These are phyloP conservation scores for Stenchaetothrips biformis DNA, from an alignment of 2,888 invertebrate genomes.

Conservation along the genomic window DNA sequence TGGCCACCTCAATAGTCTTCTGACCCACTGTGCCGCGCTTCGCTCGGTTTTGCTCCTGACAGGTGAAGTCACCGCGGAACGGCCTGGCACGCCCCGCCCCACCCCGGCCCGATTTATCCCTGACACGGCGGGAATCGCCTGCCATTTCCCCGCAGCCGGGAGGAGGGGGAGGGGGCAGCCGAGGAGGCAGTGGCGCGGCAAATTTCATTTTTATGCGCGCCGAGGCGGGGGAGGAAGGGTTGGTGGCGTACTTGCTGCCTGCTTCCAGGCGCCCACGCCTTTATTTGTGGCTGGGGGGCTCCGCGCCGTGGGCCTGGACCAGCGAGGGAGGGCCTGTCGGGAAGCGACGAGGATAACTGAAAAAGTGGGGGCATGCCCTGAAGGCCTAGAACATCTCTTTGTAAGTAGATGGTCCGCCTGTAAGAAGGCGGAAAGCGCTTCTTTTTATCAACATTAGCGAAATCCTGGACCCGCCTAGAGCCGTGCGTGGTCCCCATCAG, in stretches of 20 bases:
- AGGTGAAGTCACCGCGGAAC: neutral
- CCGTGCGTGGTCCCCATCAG: no score
- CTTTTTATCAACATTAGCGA: no score
- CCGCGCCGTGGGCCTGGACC: neutral
- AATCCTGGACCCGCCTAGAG: no score
- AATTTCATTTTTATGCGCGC: no score
- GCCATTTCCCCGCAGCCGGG: neutral
- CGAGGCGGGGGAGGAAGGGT: no score
- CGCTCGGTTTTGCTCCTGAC: neutral
- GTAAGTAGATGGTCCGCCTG: no score
- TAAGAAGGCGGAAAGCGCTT: no score
- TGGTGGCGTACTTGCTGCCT: neutral
- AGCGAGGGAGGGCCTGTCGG: neutral
- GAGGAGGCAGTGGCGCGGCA: no score
- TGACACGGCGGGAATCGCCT: conserved; percentile 12
- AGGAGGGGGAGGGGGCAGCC: no score
- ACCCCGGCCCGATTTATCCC: neutral
- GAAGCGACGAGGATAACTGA: neutral
- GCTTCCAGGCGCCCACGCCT: neutral
- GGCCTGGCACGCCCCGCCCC: neutral
- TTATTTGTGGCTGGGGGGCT: neutral
- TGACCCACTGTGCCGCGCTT: neutral
- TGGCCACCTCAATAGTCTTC: no score
- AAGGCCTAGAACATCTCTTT: no score
- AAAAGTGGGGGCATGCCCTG: neutral